phyloP scores from a whole-genome alignment of 2,888 invertebrate genomes.

The Leptopilina syphax region DNA sequence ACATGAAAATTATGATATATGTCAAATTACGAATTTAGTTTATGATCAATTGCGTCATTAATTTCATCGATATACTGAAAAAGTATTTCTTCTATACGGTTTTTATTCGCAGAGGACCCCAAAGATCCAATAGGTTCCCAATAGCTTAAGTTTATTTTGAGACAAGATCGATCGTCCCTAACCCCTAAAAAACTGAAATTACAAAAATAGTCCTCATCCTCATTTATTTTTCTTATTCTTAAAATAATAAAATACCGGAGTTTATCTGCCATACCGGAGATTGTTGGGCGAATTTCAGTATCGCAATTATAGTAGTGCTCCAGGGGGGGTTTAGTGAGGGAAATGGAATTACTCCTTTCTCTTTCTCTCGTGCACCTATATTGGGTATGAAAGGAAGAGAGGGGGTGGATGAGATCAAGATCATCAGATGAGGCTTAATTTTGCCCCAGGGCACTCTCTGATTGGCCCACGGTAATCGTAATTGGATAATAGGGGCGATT shows the following conservation, averaged over 20 bases:
- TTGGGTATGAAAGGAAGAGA: no score
- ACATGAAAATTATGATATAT: no score
- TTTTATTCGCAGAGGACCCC: no score
- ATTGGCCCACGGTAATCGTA: conserved; percentile 40
- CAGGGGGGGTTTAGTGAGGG: not conserved
- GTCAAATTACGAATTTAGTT: no score
- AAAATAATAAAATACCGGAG: conserved; percentile 1
- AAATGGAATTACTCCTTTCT: not conserved
- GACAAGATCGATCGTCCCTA: not conserved
- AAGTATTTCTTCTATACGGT: no score
- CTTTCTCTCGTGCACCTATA: no score
- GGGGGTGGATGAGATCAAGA: conserved; percentile 23
- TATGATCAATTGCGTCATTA: no score
- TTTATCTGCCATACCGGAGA: not conserved
- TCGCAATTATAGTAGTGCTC: conserved; percentile 34
- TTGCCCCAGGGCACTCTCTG: conserved; percentile 1
- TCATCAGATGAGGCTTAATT: conserved; percentile 28
- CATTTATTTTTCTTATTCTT: conserved; percentile 8
- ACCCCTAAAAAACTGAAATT: not conserved
- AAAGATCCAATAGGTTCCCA: no score
- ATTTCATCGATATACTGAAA: no score
- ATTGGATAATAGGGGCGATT: conserved; percentile 38
- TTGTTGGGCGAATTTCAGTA: conserved; percentile 11
- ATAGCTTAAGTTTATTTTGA: no score
- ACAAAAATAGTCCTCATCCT: not conserved